Conservation (phyloP, 92 coral and sea anemone species). For the Actinernus sp. region DNA sequence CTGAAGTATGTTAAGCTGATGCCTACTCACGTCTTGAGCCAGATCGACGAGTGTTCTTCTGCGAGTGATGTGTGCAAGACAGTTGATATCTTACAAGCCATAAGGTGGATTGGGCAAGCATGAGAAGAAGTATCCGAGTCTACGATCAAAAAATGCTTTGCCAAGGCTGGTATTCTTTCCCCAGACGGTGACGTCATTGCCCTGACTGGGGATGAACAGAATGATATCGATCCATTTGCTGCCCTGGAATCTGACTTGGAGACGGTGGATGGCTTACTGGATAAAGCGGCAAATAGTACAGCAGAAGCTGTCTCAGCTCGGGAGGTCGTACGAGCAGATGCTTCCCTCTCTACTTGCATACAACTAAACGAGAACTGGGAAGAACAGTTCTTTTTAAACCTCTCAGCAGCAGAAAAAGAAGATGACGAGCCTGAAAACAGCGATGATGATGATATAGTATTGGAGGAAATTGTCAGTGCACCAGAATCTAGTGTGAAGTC, state of each 20-base stretch:
- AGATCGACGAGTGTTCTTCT: too few species aligned
- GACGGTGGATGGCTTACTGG: slow-evolving; percentile 47
- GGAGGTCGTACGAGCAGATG: slow-evolving; percentile 37
- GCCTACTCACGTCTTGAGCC: too few species aligned
- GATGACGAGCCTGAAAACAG: slow-evolving; percentile 35
- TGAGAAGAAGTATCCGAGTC: too few species aligned
- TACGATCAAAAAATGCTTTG: too few species aligned
- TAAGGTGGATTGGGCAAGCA: too few species aligned
- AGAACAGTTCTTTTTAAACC: slow-evolving; percentile 43
- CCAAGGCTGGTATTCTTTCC: too few species aligned
- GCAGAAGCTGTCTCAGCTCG: slow-evolving; percentile 39
- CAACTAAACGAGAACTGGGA: slow-evolving; percentile 47
- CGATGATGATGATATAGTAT: slow-evolving; percentile 27
- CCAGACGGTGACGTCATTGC: too few species aligned
- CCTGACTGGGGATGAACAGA: slow-evolving; percentile 31
- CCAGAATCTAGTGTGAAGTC: neutral
- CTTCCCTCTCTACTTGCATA: slow-evolving; percentile 50
- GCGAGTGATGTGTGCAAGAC: too few species aligned
- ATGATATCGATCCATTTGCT: slow-evolving; percentile 53
- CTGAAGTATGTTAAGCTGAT: too few species aligned
- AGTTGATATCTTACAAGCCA: too few species aligned
- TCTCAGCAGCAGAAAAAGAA: slow-evolving; percentile 33
- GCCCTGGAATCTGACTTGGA: slow-evolving; percentile 54
- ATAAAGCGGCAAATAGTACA: slow-evolving; percentile 14
- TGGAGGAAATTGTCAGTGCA: slow-evolving; percentile 1